A percentile compares a stretch with the other conserved stretches of the same genome.
phyloP scores from a whole-genome alignment of 1,140 invertebrate genomes.

The Zaprionus kolodkinae region DNA sequence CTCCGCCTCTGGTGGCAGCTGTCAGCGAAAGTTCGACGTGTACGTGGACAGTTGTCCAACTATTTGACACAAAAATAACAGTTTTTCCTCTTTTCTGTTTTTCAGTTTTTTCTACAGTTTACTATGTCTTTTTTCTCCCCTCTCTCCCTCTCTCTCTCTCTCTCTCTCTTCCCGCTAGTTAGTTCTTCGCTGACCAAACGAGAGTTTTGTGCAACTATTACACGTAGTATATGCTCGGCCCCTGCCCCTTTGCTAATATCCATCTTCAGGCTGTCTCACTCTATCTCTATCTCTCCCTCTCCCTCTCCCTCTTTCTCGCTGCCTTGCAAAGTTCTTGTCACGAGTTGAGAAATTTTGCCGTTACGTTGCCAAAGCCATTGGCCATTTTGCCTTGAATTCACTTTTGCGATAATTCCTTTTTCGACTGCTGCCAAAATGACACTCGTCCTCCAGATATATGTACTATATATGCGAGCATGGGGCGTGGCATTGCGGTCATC shows the following conservation, averaged over 20 bases:
- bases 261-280: background rate
- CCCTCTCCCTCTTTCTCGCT: background rate
- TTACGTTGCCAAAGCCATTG: slow-evolving; percentile 17
- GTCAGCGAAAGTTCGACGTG: slow-evolving; percentile 80
- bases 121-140: slow-evolving; percentile 55
- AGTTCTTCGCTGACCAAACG: slow-evolving; percentile 39
- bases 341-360: slow-evolving; percentile 4
- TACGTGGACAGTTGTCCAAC: slow-evolving; percentile 75
- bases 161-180: background rate
- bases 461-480: slow-evolving; percentile 17
- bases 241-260: slow-evolving; percentile 41
- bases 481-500: slow-evolving; percentile 4
- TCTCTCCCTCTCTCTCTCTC: background rate
- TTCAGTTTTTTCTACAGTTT: slow-evolving; percentile 31
- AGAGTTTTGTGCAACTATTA: slow-evolving; percentile 54
- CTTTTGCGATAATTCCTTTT: slow-evolving; percentile 76
- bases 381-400: slow-evolving; percentile 72
- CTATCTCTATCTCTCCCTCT: background rate
- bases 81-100: slow-evolving; percentile 49
- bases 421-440: slow-evolving; percentile 41
- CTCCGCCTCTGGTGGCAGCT: slow-evolving; percentile 54
- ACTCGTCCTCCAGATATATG: slow-evolving; percentile 8
- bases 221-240: slow-evolving; percentile 48
- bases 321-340: slow-evolving; percentile 13
- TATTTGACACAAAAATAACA: slow-evolving; percentile 83